These are phyloP conservation scores for Plestiodon gilberti DNA, from an alignment of 2,113 vertebrate species.

Conservation along the genomic window DNA sequence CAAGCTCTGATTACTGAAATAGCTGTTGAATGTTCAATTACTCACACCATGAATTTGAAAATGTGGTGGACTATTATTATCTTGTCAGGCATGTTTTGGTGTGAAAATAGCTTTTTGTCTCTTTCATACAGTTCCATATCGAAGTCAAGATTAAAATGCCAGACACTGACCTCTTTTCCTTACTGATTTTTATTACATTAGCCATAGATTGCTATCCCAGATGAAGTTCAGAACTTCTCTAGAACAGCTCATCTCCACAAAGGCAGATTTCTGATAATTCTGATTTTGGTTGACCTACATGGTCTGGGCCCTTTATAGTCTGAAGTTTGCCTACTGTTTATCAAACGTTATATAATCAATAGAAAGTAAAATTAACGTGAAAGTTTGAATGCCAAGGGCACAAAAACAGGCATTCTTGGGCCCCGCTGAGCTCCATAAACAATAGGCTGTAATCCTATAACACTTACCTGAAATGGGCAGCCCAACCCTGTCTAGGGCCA, in stretches of 20 bases:
- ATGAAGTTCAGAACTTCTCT: background rate
- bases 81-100: constrained; percentile 25
- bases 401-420: background rate
- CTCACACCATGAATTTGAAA: constrained; percentile 21
- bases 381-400: background rate
- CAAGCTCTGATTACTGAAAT: constrained; percentile 31
- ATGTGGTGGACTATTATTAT: background rate
- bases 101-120: constrained; percentile 9
- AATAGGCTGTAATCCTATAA: background rate
- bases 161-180: background rate
- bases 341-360: background rate
- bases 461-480: too few species aligned
- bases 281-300: background rate
- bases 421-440: background rate
- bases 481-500: too few species aligned
- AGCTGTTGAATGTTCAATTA: constrained; percentile 29
- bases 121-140: constrained; percentile 15
- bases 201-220: background rate
- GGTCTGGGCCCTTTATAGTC: background rate
- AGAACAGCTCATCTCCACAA: background rate
- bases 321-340: background rate
- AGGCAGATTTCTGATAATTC: background rate
- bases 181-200: background rate
- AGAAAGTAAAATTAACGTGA: background rate
- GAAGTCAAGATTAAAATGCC: background rate